Base-by-base conservation (phyloP, 2,113 vertebrate genomes). In the Motacilla tschutschensis region DNA sequence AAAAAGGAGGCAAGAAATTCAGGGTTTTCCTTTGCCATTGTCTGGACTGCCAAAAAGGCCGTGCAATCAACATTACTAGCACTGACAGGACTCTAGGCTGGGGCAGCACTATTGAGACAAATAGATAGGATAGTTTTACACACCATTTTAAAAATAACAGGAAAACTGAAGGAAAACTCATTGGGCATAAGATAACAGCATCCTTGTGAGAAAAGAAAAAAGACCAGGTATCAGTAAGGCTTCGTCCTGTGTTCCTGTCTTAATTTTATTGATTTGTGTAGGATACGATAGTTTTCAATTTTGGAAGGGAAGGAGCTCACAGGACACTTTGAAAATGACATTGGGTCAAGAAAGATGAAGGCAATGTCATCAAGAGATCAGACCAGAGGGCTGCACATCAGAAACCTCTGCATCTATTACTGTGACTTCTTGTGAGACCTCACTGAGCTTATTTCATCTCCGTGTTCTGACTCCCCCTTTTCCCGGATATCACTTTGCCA, bases 321-420 rank as follows among this genome's bases (percentile, higher is more conserved):
- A 36, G 17, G 7, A 14, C 0, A 2, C 73, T 86, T 83, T 88
- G 70, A 78, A 87, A 89, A 80, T n/a, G 3, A 46, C 22, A 66
- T 17, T 64, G 50, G 33, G 66, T 72, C 80, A 69, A 60, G 60
- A 58, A 87, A 73, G 44, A 83, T 78, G 41, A 91, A 88, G n/a
- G n/a, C n/a, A 80, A 38, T 57, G 57, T 51, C 35, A 73, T 58
- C 65, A 60, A 44, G 54, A 75, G 83, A 57, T 78, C 33, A 67
- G 70, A 71, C 12, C 21, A 74, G 58, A 67, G 14, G 25, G 12
- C 33, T 83, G 48, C 22, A 60, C 73, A 33, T 74, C 85, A 74
- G 36, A 55, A 89, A 63, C 62, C 44, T 83, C 62, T 75, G 44
- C 22, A 28, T 26, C 83, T 55, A 3, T 85, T 83, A 41, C 41